A percentile compares a stretch with the other conserved stretches of the same genome.
These are phyloP conservation scores for Drosophila rellima DNA, from an alignment of 2,888 invertebrate genomes.

Conservation along the genomic window DNA sequence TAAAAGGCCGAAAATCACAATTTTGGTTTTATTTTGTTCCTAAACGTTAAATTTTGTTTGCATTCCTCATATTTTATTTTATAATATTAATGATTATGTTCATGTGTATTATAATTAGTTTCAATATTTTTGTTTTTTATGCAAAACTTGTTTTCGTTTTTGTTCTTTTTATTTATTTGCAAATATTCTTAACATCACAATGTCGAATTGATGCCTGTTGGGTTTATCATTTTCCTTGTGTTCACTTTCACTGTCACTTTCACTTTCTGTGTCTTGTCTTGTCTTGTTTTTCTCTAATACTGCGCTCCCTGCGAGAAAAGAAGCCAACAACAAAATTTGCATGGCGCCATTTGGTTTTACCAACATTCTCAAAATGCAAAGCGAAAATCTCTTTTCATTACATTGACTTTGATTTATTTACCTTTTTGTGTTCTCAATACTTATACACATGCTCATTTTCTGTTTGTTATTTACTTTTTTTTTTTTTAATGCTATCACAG, in stretches of 20 bases:
- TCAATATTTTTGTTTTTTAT: conserved; percentile 32
- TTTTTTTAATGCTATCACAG: conserved; percentile 85
- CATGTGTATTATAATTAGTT: conserved; percentile 36
- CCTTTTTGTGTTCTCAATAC: conserved; percentile 44
- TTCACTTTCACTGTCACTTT: conserved; percentile 7
- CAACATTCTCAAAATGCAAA: conserved; percentile 52
- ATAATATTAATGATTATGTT: conserved; percentile 44
- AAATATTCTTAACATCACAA: conserved; percentile 81
- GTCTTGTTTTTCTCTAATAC: conserved; percentile 66
- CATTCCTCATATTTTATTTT: conserved; percentile 34
- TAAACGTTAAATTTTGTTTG: conserved; percentile 80
- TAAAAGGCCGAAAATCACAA: conserved; percentile 85
- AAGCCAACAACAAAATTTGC: conserved; percentile 75
- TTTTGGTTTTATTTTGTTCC: conserved; percentile 83
- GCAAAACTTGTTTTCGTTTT: conserved; percentile 44
- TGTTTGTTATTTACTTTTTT: conserved; percentile 25
- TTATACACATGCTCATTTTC: conserved; percentile 21
- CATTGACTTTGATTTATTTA: conserved; percentile 13
- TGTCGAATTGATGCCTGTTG: conserved; percentile 76
- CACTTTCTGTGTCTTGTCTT: conserved; percentile 19
- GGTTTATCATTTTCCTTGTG: conserved; percentile 24
- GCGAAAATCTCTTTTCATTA: conserved; percentile 53
- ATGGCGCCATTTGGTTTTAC: conserved; percentile 46
- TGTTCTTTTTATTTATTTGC: conserved; percentile 29
- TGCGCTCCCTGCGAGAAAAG: conserved; percentile 70